Evolutionary conservation across 2,113 vertebrate genomes (phyloP).

Genomic region (Plotosus lineatus): DNA sequence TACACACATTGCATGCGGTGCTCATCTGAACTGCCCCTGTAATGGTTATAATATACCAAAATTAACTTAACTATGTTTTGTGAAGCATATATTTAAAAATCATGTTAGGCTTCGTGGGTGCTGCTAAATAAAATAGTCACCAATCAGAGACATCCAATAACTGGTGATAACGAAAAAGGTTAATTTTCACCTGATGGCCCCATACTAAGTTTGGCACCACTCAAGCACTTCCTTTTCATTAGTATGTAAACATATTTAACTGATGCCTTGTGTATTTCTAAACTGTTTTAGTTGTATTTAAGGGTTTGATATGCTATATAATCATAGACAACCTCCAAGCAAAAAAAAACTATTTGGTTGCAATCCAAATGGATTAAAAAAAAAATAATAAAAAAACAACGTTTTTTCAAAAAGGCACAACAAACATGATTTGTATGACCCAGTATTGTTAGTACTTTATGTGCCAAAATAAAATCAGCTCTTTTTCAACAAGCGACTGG

Average conservation of each 20-base stretch:
- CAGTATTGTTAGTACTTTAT: constrained; percentile 11
- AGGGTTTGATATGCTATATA: neutral
- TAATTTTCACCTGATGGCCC: too few species aligned
- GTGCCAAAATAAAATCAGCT: constrained; percentile 29
- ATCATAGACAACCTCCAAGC: neutral
- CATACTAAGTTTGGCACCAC: neutral
- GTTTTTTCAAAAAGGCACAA: neutral
- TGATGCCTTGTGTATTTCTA: neutral
- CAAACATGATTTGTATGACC: neutral
- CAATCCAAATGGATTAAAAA: too few species aligned
- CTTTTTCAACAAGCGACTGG: constrained; percentile 24
- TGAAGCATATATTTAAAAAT: too few species aligned
- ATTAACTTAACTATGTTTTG: too few species aligned
- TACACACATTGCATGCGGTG: too few species aligned
- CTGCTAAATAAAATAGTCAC: too few species aligned
- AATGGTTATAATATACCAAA: too few species aligned
- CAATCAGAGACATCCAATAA: too few species aligned
- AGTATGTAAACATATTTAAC: neutral
- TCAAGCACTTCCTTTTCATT: neutral
- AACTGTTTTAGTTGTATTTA: neutral
- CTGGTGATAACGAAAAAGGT: too few species aligned
- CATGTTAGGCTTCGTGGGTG: too few species aligned
- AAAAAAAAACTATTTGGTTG: neutral
- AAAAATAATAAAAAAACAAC: too few species aligned
- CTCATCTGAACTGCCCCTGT: too few species aligned